Base-by-base conservation (phyloP, 2,888 invertebrate genomes). In the Perizoma flavofasciatum region DNA sequence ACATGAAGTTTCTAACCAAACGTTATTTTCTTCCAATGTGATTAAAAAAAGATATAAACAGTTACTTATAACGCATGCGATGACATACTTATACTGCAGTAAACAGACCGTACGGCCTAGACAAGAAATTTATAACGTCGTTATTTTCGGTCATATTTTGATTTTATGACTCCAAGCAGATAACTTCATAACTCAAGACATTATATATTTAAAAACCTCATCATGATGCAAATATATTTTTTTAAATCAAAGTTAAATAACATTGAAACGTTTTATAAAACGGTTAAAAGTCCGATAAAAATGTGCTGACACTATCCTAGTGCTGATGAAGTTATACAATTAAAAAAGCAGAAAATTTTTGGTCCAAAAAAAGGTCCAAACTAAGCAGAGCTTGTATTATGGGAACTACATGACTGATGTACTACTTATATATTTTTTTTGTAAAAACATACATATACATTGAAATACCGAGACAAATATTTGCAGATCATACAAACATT, bases 11-110 rank as follows among this genome's bases (percentile, higher is more conserved):
- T 5, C 10, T 4, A 41, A 10, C 10, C 5, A 5, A 0, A 40
- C 51, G 9, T 58, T 72, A 72, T 79, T 81, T 84, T 84, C 83
- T 82, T 68, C 73, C 82, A 86, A 85, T 77, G 82, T 86, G 77
- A 84, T 86, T 88, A 79, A 86, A 86, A 82, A 79, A 75, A 77
- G 79, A 69, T 75, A 85, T 82, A 83, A 83, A 79, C 74, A 81
- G 78, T 82, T 79, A 80, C 83, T 84, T 1, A 6, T 5, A 7
- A 83, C 79, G 55, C 50, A 52, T 69, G 71, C 74, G 85, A 80
- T 76, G 83, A 86, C 84, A 83, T 70, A 82, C 77, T 88, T 85
- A 88, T 83, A 78, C 72, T 74, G 73, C 75, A 78, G 81, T 88
- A 85, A 87, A 86, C 72, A 73, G 71, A 69, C 70, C 74, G 71